These are phyloP conservation scores for Hemicentrotus pulcherrimus DNA, from an alignment of 35 echinoderm and acorn worm genomes.

Conservation along the genomic window DNA sequence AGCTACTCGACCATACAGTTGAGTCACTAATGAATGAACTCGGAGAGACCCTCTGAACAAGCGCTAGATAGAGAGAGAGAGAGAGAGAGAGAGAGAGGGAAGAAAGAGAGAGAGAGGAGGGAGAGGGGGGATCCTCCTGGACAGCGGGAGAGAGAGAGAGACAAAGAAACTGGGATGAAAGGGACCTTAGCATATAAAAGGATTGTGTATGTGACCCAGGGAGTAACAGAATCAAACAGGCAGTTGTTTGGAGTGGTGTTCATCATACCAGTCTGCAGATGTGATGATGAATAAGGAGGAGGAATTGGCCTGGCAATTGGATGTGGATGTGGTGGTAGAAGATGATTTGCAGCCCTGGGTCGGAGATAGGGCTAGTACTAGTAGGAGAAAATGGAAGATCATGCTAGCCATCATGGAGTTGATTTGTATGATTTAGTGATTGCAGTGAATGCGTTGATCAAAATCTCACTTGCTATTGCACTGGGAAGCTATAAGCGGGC, in stretches of 20 bases:
- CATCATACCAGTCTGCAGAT: background rate
- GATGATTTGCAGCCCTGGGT: background rate
- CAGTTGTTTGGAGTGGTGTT: background rate
- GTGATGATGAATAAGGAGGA: background rate
- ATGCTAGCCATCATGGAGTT: background rate
- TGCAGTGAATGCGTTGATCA: too few relatives aligned
- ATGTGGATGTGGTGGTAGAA: background rate
- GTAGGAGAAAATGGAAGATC: background rate
- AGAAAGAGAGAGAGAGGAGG: background rate
- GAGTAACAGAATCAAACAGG: slow-evolving; percentile 24
- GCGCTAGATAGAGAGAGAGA: background rate
- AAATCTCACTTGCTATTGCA: too few relatives aligned
- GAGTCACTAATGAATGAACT: slow-evolving; percentile 32
- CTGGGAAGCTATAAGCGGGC: too few relatives aligned
- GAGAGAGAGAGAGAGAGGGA: background rate
- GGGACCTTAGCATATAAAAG: background rate
- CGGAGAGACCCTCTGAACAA: background rate
- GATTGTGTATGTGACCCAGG: background rate
- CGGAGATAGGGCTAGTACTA: background rate
- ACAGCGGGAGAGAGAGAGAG: background rate
- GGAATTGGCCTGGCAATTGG: background rate
- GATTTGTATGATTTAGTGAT: background rate
- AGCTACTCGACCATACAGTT: background rate
- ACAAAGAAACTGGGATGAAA: background rate
- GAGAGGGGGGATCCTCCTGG: background rate